Percentiles rank a stretch among this genome's conserved stretches.
Conservation (phyloP, 2,113 vertebrate species). For the Planiliza haematocheilus region DNA sequence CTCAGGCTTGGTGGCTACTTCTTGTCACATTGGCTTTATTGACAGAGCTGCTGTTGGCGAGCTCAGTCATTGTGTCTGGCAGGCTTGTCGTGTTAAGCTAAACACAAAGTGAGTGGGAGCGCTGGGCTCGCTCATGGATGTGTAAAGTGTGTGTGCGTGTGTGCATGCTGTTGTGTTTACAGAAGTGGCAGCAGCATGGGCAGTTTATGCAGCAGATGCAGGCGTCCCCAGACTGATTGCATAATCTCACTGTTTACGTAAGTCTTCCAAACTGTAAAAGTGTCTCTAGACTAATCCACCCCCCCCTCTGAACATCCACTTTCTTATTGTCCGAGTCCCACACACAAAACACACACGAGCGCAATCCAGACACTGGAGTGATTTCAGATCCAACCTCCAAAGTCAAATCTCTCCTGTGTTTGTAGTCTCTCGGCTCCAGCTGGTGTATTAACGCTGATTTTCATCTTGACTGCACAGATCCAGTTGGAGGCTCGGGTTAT, state of each 20-base stretch:
- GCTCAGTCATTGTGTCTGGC: slow-evolving; percentile 46
- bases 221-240: slow-evolving; percentile 68
- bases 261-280: slow-evolving; percentile 67
- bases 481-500: slow-evolving; percentile 52
- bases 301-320: slow-evolving; percentile 15
- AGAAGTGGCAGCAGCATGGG: slow-evolving; percentile 56
- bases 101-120: slow-evolving; percentile 21
- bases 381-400: slow-evolving; percentile 16
- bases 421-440: slow-evolving; percentile 14
- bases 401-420: slow-evolving; percentile 3
- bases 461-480: slow-evolving; percentile 52
- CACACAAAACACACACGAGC: slow-evolving; percentile 8
- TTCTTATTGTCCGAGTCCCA: slow-evolving; percentile 22
- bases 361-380: slow-evolving; percentile 2
- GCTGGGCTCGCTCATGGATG: slow-evolving; percentile 49
- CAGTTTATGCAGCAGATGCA: slow-evolving; percentile 66
- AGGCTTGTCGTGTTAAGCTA: slow-evolving; percentile 47
- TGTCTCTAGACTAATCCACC: slow-evolving; percentile 56
- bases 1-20: slow-evolving; percentile 6
- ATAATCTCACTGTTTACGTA: slow-evolving; percentile 73
- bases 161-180: slow-evolving; percentile 23
- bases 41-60: slow-evolving; percentile 33
- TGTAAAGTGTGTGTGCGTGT: slow-evolving; percentile 32
- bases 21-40: slow-evolving; percentile 61
- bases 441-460: slow-evolving; percentile 49